Conservation (phyloP, 2,888 invertebrate species). For the Brachyptera risi region DNA sequence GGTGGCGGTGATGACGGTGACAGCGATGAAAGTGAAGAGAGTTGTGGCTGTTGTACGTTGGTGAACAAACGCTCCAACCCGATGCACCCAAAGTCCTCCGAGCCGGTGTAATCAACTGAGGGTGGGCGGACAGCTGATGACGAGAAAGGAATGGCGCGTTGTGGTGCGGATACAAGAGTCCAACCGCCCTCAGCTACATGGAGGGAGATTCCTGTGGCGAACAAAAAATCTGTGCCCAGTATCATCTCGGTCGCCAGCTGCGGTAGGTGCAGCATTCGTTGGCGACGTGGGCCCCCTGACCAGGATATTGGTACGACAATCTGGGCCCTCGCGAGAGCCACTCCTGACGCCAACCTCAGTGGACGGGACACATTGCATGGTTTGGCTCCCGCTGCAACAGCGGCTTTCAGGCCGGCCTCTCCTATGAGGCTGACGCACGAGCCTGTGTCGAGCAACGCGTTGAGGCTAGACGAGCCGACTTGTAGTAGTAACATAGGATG, state of each 20-base stretch:
- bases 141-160: not conserved
- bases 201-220: not conserved
- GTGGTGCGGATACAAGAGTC: not conserved
- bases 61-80: too few relatives aligned
- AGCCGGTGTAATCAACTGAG: too few relatives aligned
- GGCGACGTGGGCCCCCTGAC: not conserved
- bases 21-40: too few relatives aligned
- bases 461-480: too few relatives aligned
- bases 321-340: not conserved
- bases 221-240: not conserved
- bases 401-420: not conserved
- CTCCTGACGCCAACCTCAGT: not conserved
- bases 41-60: too few relatives aligned
- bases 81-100: too few relatives aligned
- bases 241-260: not conserved
- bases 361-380: not conserved
- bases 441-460: too few relatives aligned
- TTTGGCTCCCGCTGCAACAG: not conserved
- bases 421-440: conserved; percentile 22
- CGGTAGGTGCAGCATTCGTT: not conserved
- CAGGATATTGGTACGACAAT: not conserved
- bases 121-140: too few relatives aligned
- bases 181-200: conserved; percentile 2
- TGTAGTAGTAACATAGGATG: too few relatives aligned
- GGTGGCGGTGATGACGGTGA: too few relatives aligned